phyloP scores from a whole-genome alignment of 2,797 vertebrate species.

The Bovichtus variegatus region DNA sequence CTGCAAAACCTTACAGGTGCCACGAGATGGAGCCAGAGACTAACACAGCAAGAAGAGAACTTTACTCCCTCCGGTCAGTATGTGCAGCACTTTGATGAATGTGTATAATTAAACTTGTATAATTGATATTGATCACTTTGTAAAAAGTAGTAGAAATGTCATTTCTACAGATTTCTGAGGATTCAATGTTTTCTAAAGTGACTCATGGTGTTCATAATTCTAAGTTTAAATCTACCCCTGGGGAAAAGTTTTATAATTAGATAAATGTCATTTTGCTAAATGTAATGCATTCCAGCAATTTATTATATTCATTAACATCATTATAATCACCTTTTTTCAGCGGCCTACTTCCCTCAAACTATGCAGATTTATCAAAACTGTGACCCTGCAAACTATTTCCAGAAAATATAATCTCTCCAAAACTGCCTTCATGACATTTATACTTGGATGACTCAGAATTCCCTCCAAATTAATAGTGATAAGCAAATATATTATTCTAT shows the following conservation, averaged over 20 bases:
- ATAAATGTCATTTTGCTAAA: not conserved
- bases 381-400: not conserved
- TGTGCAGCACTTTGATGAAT: not conserved
- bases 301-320: not conserved
- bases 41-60: not conserved
- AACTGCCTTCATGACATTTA: not conserved
- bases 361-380: not conserved
- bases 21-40: constrained; percentile 66
- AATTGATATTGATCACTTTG: not conserved
- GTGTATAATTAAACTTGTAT: not conserved
- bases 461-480: not conserved
- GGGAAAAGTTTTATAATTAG: not conserved
- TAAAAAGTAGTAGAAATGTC: not conserved
- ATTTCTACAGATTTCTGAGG: not conserved
- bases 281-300: not conserved
- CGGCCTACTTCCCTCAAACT: not conserved
- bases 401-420: not conserved
- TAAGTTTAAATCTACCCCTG: not conserved
- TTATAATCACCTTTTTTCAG: not conserved
- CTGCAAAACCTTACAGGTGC: not conserved
- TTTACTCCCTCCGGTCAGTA: fast-evolving
- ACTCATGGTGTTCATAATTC: not conserved
- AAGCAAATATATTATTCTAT: not conserved
- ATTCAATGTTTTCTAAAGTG: not conserved
- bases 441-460: not conserved